phyloP scores from a whole-genome alignment of 1,140 invertebrate species.

The Neodiprion lecontei region DNA sequence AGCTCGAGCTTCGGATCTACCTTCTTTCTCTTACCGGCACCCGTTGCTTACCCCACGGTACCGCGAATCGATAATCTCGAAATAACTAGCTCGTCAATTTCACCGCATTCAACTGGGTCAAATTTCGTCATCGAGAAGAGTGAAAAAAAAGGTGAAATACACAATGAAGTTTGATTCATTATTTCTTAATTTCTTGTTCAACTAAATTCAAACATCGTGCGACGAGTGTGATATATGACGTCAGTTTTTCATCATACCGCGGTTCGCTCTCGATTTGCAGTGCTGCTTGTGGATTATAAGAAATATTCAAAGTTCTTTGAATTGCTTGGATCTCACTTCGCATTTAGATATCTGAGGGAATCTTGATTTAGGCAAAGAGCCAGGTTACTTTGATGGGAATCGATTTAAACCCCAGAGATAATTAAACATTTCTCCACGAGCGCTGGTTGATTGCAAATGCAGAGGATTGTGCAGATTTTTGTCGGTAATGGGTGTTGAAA shows the following conservation, averaged over 20 bases:
- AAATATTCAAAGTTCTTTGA: not conserved
- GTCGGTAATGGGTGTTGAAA: too few relatives aligned
- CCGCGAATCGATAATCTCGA: conserved; percentile 40
- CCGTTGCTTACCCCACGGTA: conserved; percentile 8
- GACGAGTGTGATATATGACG: too few relatives aligned
- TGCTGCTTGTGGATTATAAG: not conserved
- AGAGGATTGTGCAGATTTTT: not conserved
- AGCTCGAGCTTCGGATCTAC: not conserved
- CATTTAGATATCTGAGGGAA: not conserved
- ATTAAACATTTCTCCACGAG: not conserved
- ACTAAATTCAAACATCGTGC: too few relatives aligned
- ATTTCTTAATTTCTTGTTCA: not conserved
- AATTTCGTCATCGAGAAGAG: conserved; percentile 22
- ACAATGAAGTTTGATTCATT: not conserved
- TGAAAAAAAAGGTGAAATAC: not conserved
- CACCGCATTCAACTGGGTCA: conserved; percentile 31
- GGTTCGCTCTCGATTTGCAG: too few relatives aligned
- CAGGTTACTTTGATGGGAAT: not conserved
- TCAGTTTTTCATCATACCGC: too few relatives aligned
- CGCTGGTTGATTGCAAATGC: not conserved
- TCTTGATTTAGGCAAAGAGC: not conserved
- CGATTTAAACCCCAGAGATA: not conserved
- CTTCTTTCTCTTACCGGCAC: conserved; percentile 3
- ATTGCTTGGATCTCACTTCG: not conserved
- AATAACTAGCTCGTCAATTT: conserved; percentile 33